Percentiles rank a stretch among this genome's conserved stretches.
Conservation (phyloP, 1,140 invertebrate genomes). For the Piezodorus guildinii region DNA sequence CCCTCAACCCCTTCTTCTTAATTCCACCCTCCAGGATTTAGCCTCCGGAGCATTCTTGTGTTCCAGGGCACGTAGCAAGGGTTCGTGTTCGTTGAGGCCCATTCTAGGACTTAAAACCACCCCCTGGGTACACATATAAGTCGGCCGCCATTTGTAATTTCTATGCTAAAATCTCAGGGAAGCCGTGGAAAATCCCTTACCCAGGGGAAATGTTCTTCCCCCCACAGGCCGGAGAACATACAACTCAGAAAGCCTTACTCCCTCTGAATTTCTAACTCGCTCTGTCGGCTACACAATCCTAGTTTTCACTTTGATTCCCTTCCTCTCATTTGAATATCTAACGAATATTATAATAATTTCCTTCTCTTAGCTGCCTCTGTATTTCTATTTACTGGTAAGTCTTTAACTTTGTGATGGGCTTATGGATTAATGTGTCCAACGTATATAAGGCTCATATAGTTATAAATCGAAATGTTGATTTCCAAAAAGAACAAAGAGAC, state of each 20-base stretch:
- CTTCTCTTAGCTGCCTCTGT: too few species aligned
- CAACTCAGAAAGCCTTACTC: constrained; percentile 11
- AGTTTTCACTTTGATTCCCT: constrained; percentile 4
- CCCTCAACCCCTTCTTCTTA: background rate
- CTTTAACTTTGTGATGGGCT: too few species aligned
- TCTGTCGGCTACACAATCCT: background rate
- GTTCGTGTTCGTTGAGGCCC: too few species aligned
- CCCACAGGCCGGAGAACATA: constrained; percentile 8
- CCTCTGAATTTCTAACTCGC: constrained; percentile 7
- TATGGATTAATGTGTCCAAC: too few species aligned
- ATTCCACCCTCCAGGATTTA: background rate
- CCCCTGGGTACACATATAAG: constrained; percentile 23
- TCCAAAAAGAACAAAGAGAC: too few species aligned
- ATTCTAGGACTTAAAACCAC: background rate
- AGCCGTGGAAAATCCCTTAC: constrained; percentile 23
- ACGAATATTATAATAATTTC: background rate
- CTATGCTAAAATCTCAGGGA: constrained; percentile 27
- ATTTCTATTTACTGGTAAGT: too few species aligned
- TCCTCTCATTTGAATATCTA: background rate
- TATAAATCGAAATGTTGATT: too few species aligned
- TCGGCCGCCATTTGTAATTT: constrained; percentile 28
- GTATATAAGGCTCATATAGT: too few species aligned
- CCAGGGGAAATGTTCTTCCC: constrained; percentile 20
- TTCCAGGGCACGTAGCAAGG: background rate
- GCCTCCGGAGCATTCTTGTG: background rate